Conservation (phyloP, 2,797 vertebrate species). For the Platalea minor region DNA sequence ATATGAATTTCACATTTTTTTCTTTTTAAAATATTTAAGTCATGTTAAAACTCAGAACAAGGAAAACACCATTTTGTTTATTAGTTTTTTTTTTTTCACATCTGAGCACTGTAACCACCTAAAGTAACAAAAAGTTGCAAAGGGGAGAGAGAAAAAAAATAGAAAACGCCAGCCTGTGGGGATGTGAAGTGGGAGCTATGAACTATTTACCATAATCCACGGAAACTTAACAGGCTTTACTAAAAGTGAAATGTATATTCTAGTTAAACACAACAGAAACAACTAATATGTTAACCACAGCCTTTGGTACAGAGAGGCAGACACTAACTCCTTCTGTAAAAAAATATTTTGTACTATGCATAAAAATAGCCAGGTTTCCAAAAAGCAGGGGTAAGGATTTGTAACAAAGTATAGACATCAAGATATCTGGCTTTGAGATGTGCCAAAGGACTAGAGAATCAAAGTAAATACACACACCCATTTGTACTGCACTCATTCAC, state of each 20-base stretch:
- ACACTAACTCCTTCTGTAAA: not conserved
- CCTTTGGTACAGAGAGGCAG: not conserved
- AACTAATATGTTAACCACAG: not conserved
- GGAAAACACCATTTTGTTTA: not conserved
- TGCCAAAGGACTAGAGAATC: not conserved
- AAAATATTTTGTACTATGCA: not conserved
- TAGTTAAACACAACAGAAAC: not conserved
- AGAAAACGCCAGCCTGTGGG: not conserved
- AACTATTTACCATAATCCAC: not conserved
- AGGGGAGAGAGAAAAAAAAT: not conserved
- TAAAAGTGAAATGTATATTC: not conserved
- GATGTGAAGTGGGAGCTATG: not conserved
- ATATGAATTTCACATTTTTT: not conserved
- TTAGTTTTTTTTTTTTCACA: too few species aligned
- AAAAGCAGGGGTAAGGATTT: not conserved
- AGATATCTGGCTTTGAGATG: not conserved
- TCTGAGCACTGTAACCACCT: not conserved
- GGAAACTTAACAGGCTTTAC: not conserved
- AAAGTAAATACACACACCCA: not conserved
- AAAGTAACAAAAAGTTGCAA: not conserved
- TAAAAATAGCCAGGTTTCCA: not conserved
- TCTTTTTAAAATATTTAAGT: not conserved
- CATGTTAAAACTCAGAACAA: not conserved
- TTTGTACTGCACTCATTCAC: not conserved
- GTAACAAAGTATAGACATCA: not conserved